Evolutionary conservation across 2,888 invertebrate genomes (phyloP), one percentile per base, ranked within the genome.

Genomic region (Danaus chrysippus): DNA sequence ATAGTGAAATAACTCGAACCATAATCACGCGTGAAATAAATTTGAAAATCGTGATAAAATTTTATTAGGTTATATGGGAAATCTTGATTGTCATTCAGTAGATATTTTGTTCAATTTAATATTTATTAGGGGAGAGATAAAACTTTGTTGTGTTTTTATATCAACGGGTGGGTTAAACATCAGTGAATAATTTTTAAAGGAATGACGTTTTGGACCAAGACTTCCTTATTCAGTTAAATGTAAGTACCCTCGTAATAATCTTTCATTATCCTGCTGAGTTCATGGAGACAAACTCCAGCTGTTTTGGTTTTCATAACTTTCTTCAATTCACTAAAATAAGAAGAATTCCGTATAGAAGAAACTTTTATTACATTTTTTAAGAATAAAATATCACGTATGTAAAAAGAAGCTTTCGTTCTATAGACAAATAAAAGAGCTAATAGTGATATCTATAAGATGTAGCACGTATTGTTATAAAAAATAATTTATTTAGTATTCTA

Each of bases 1-100:
- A 70, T 68, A 65, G 58, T 65, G 60, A 60, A 64, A 69, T 66
- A 53, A 49, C 54, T 42, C 46, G 61, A 59, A 61, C 62, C 64
- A 42, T 23, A 41, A 54, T 19, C 11, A 34, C 34, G 6, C 12
- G 8, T 19, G 49, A 15, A 43, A 15, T 49, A 17, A 49, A 49
- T 49, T 17, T 34, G 2, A 34, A 8, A 34, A 34, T 34, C 23
- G 23, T 34, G 23, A 34, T 34, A 34, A 34, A 34, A 34, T 34
- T 34, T 34, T 34, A 34, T 34, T 6, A 34, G 23, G 23, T 34
- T 5, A 34, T 34, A 8, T 34, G 8, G 23, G 23, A 34, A 34
- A 34, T 34, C 6, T 34, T 34, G 23, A 34, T 34, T 34, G 8
- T 23, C 23, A 23, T 23, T 23, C 23, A 23, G 3, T 23, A 23